Conservation (phyloP, 2,113 vertebrate genomes). For the Tragelaphus strepsiceros region DNA sequence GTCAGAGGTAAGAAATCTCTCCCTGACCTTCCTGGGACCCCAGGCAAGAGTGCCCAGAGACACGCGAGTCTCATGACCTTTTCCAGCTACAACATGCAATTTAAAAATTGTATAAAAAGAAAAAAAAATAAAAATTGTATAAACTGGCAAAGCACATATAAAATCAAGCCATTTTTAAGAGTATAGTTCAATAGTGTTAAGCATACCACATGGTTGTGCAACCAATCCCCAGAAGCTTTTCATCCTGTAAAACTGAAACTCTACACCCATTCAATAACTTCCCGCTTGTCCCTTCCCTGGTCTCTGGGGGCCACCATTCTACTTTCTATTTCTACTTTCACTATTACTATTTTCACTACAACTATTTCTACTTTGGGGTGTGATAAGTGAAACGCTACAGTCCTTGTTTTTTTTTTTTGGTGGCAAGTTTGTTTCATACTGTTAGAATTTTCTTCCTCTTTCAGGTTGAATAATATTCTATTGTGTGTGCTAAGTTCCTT, state of each 20-base stretch:
- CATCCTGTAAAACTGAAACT: background rate
- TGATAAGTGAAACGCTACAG: background rate
- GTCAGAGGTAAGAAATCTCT: background rate
- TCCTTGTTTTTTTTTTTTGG: background rate
- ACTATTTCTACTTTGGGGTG: no score
- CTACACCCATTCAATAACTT: background rate
- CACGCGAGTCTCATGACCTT: background rate
- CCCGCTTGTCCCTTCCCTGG: no score
- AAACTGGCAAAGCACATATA: background rate
- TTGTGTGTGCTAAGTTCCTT: background rate
- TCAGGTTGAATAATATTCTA: background rate
- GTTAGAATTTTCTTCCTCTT: background rate
- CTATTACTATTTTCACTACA: no score
- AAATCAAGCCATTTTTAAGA: background rate
- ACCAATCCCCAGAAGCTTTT: background rate
- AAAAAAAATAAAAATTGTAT: background rate
- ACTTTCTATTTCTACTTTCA: background rate
- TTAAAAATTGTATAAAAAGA: background rate
- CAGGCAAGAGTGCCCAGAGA: background rate
- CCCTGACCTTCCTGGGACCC: background rate
- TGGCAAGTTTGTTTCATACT: background rate
- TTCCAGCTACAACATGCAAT: background rate
- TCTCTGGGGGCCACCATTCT: background rate
- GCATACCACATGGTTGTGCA: background rate
- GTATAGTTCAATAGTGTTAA: background rate